These are phyloP conservation scores for Xenus cinereus DNA, from an alignment of 2,113 vertebrate genomes.

Conservation along the genomic window DNA sequence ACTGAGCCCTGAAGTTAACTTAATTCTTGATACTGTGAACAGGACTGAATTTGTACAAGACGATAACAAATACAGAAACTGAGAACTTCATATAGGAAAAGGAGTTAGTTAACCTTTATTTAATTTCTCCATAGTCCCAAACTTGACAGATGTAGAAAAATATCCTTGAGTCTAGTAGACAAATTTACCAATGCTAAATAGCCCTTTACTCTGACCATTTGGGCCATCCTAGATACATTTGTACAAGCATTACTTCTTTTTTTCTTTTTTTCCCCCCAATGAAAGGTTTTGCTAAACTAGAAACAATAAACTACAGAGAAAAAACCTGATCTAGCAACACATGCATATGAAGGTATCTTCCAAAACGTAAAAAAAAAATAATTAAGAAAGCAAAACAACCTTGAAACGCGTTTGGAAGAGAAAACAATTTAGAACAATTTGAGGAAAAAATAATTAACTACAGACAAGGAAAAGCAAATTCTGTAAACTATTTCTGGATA, in stretches of 20 bases:
- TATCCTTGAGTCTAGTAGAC: constrained; percentile 61
- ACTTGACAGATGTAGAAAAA: constrained; percentile 68
- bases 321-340: constrained; percentile 31
- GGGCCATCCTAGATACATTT: constrained; percentile 45
- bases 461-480: constrained; percentile 17
- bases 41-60: not conserved
- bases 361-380: not conserved
- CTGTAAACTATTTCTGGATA: constrained; percentile 17
- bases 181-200: constrained; percentile 52
- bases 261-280: not conserved
- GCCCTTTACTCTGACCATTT: constrained; percentile 37
- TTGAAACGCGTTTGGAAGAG: not conserved
- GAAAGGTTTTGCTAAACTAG: constrained; percentile 47
- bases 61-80: constrained; percentile 1
- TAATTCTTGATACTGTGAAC: accelerated
- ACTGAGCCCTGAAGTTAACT: accelerated
- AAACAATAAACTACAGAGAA: constrained; percentile 25
- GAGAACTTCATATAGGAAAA: constrained; percentile 51
- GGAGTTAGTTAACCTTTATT: constrained; percentile 68
- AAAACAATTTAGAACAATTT: not conserved
- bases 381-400: not conserved
- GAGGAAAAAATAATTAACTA: not conserved
- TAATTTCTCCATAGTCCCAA: constrained; percentile 64
- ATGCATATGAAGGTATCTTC: constrained; percentile 20
- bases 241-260: constrained; percentile 37